phyloP scores from a whole-genome alignment of 1,140 invertebrate genomes.

The Nylanderia fulva region DNA sequence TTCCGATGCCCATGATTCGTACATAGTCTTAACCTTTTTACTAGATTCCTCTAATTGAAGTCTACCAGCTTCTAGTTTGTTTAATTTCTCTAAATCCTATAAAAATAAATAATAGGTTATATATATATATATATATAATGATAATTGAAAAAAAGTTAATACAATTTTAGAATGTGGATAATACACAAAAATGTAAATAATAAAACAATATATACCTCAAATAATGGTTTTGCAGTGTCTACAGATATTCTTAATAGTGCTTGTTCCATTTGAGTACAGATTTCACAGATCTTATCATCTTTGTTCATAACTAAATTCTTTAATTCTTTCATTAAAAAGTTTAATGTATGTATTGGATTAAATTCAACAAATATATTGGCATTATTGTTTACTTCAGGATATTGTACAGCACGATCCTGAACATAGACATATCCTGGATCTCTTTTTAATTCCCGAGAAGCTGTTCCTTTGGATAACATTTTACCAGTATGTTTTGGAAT shows the following conservation, averaged over 20 bases:
- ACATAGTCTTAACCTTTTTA: conserved; percentile 63
- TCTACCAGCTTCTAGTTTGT: conserved; percentile 62
- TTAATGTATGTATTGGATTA: conserved; percentile 72
- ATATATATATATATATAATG: conserved; percentile 24
- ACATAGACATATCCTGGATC: conserved; percentile 62
- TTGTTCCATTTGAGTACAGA: conserved; percentile 75
- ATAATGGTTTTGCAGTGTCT: conserved; percentile 47
- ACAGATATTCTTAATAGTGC: conserved; percentile 66
- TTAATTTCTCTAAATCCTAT: conserved; percentile 65
- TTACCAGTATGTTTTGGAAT: conserved; percentile 62
- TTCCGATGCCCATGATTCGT: conserved; percentile 58
- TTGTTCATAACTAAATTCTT: conserved; percentile 67
- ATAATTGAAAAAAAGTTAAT: neutral
- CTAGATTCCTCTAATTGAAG: conserved; percentile 64
- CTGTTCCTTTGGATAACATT: conserved; percentile 54
- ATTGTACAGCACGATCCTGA: conserved; percentile 72
- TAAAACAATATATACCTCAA: conserved; percentile 49
- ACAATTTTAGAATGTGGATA: neutral
- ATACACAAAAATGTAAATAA: neutral
- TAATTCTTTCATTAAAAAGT: conserved; percentile 74
- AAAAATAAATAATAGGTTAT: conserved; percentile 11
- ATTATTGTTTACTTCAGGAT: conserved; percentile 64
- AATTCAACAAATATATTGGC: conserved; percentile 63
- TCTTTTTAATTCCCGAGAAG: conserved; percentile 43
- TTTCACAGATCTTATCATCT: conserved; percentile 68